Conservation (phyloP, 1,140 invertebrate species). For the Eriosoma lanigerum region DNA sequence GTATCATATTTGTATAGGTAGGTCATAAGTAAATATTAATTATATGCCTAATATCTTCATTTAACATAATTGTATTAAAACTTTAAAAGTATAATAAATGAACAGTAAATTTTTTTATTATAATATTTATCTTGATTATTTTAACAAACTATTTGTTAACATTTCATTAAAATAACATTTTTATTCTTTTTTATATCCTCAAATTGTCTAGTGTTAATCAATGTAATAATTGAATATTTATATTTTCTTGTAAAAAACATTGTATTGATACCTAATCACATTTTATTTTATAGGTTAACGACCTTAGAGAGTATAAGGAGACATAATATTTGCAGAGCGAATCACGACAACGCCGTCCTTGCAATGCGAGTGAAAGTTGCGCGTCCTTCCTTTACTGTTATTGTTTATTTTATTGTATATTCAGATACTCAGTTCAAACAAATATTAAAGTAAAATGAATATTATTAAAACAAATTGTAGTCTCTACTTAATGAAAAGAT, state of each 20-base stretch:
- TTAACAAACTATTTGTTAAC: too few relatives aligned
- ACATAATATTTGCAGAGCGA: background rate
- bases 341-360: conserved; percentile 21
- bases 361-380: conserved; percentile 16
- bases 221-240: background rate
- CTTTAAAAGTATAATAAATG: too few relatives aligned
- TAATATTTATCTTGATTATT: too few relatives aligned
- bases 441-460: background rate
- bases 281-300: conserved; percentile 26
- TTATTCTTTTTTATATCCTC: too few relatives aligned
- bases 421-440: background rate
- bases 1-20: too few relatives aligned
- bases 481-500: too few relatives aligned
- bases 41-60: too few relatives aligned
- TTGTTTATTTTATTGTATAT: background rate
- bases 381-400: conserved; percentile 30
- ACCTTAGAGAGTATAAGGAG: background rate
- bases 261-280: background rate
- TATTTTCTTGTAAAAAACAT: background rate
- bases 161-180: too few relatives aligned
- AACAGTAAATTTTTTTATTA: too few relatives aligned
- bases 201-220: too few relatives aligned
- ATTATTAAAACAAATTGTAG: background rate
- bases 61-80: too few relatives aligned
- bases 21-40: too few relatives aligned